Evolutionary conservation across 2,113 vertebrate species (phyloP).

Genomic region (Corvus cornix): DNA sequence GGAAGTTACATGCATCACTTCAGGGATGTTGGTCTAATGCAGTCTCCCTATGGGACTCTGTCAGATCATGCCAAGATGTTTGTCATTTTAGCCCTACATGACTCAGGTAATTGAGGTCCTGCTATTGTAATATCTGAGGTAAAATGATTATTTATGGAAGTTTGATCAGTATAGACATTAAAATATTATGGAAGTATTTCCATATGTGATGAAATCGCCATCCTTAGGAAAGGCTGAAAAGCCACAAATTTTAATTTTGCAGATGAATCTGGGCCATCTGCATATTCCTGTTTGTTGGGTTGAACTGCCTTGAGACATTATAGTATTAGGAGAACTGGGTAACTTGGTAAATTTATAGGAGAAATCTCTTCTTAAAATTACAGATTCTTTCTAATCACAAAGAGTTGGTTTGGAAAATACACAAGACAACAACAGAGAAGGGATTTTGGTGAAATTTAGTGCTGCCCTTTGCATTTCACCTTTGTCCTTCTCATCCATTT

Average conservation of each 20-base stretch:
- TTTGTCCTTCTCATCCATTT: constrained; percentile 42
- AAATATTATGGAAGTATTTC: background rate
- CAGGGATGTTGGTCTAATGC: background rate
- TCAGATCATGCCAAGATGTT: background rate
- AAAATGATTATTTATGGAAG: background rate
- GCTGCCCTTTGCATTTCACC: constrained; percentile 31
- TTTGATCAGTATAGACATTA: background rate
- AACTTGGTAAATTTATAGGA: background rate
- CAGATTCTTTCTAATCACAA: background rate
- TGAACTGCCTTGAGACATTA: background rate
- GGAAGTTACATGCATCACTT: background rate
- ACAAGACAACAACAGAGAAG: background rate
- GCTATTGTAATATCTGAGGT: background rate
- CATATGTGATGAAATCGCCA: background rate
- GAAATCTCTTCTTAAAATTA: background rate
- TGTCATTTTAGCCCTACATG: background rate
- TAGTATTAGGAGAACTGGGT: background rate
- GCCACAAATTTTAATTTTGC: background rate
- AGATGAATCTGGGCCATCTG: background rate
- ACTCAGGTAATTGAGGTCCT: background rate
- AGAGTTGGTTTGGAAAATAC: background rate
- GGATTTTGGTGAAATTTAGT: background rate
- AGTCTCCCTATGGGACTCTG: background rate
- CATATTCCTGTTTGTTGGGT: background rate
- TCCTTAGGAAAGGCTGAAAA: background rate